A percentile compares a stretch with the other conserved stretches of the same genome.
phyloP scores from a whole-genome alignment of 2,888 invertebrate genomes.

The Hyposoter dolosus region DNA sequence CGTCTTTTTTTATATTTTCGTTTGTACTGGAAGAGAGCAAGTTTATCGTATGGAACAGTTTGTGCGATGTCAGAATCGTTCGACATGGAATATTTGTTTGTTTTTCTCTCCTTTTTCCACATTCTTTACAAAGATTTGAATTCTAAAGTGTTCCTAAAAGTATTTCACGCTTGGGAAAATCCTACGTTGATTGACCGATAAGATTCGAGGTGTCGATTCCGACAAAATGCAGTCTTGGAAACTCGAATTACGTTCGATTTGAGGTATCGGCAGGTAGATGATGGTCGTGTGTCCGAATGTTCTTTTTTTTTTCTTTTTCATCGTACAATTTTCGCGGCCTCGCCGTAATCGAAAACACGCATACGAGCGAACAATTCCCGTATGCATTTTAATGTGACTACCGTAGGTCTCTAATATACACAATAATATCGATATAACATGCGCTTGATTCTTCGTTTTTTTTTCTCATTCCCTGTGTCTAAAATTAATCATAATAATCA shows the following conservation, averaged over 20 bases:
- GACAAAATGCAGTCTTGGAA: constrained; percentile 46
- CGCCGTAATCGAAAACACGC: constrained; percentile 25
- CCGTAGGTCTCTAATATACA: constrained; percentile 60
- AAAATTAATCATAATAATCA: constrained; percentile 55
- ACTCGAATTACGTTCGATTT: constrained; percentile 33
- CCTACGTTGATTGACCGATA: constrained; percentile 32
- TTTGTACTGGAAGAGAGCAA: constrained; percentile 61
- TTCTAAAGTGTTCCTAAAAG: not conserved
- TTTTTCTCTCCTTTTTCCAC: not conserved
- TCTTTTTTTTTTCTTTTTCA: not conserved
- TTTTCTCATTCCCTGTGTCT: constrained; percentile 16
- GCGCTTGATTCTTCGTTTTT: constrained; percentile 21
- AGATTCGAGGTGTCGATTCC: constrained; percentile 3
- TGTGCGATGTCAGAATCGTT: constrained; percentile 49
- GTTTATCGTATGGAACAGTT: constrained; percentile 53
- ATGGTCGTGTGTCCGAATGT: not conserved
- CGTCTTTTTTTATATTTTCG: constrained; percentile 16
- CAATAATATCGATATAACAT: constrained; percentile 58
- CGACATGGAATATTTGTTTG: not conserved
- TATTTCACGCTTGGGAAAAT: not conserved
- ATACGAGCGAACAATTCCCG: constrained; percentile 56
- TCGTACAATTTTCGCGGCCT: not conserved
- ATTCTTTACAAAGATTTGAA: not conserved
- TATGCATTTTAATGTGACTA: constrained; percentile 60
- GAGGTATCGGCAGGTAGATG: constrained; percentile 34